Conservation (phyloP, 2,888 invertebrate genomes). For the Diplazon laetatorius region DNA sequence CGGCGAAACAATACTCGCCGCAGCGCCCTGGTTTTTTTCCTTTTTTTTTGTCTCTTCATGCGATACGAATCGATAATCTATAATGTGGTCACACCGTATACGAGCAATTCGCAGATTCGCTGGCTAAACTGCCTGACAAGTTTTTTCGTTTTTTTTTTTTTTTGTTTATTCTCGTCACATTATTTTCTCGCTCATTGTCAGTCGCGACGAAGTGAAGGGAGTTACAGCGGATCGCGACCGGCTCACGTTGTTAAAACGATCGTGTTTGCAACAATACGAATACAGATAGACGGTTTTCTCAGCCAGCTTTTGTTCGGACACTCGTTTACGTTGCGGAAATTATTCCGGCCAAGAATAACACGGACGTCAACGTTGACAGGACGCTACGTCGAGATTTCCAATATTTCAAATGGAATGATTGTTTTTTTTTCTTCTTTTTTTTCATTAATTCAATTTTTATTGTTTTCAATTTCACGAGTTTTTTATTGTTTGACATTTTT, state of each 20-base stretch:
- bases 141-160: no score
- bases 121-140: slow-evolving; percentile 48
- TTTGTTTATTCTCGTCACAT: no score
- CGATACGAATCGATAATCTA: slow-evolving; percentile 79
- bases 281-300: slow-evolving; percentile 61
- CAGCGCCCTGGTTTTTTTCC: no score
- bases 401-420: neutral
- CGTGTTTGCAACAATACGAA: slow-evolving; percentile 56
- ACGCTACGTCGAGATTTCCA: neutral
- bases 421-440: neutral
- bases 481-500: no score
- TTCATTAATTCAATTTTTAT: neutral
- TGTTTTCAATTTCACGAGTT: no score
- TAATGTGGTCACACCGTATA: slow-evolving; percentile 69
- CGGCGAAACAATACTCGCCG: slow-evolving; percentile 73
- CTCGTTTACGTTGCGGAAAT: slow-evolving; percentile 33
- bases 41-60: no score
- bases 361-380: no score
- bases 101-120: slow-evolving; percentile 57
- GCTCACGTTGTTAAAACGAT: slow-evolving; percentile 48
- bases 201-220: no score
- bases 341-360: neutral
- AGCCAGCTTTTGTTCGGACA: slow-evolving; percentile 49
- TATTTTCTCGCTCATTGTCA: no score
- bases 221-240: no score